Evolutionary conservation across 2,113 vertebrate species (phyloP).

Genomic region (Dunckerocampus dactyliophorus): DNA sequence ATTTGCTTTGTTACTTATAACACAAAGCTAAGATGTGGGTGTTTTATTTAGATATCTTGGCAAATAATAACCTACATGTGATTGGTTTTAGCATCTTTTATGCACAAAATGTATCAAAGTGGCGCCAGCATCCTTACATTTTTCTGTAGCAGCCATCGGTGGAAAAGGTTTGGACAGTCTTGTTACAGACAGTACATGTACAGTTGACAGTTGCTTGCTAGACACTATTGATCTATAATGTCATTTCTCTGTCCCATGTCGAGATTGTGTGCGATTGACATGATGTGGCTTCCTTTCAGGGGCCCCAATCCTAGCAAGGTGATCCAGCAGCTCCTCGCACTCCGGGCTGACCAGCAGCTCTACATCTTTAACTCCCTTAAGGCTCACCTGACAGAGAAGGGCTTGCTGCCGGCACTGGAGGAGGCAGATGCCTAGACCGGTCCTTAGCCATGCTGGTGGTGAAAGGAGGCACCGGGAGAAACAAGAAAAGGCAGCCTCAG

Average conservation of each 20-base stretch:
- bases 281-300: conserved; percentile 56
- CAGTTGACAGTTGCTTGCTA: too few species aligned
- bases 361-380: conserved; percentile 93
- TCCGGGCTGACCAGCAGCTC: conserved; percentile 92
- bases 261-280: neutral
- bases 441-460: neutral
- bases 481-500: conserved; percentile 31
- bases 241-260: too few species aligned
- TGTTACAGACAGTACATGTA: too few species aligned
- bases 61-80: too few species aligned
- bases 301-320: conserved; percentile 94
- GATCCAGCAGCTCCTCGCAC: conserved; percentile 92
- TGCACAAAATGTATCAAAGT: too few species aligned
- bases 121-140: too few species aligned
- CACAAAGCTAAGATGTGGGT: too few species aligned
- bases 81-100: too few species aligned
- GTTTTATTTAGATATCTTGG: too few species aligned
- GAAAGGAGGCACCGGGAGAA: conserved; percentile 13
- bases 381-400: conserved; percentile 85
- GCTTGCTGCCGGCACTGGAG: conserved; percentile 76
- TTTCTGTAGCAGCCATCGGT: too few species aligned
- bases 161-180: too few species aligned
- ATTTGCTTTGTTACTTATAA: too few species aligned
- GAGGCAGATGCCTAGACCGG: conserved; percentile 58
- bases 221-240: neutral